phyloP scores from a whole-genome alignment of 37 sponge, comb jelly and placozoan species.

The Crambe crambe region DNA sequence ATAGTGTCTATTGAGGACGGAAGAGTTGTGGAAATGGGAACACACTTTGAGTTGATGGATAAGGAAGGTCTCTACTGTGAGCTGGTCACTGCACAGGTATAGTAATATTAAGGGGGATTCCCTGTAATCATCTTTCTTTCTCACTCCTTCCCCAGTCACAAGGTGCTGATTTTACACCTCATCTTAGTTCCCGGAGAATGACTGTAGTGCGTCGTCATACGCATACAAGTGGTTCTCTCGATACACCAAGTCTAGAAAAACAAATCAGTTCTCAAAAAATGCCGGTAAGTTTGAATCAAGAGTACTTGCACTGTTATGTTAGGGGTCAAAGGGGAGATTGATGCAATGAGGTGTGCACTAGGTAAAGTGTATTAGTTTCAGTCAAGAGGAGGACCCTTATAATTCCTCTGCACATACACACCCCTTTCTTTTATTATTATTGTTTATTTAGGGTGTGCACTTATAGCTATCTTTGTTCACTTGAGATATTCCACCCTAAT shows the following conservation, averaged over 20 bases:
- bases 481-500: too few relatives aligned
- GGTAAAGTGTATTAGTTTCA: too few relatives aligned
- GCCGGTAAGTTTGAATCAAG: neutral
- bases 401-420: too few relatives aligned
- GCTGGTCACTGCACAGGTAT: conserved; percentile 81
- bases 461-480: too few relatives aligned
- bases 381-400: too few relatives aligned
- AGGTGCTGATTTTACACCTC: neutral
- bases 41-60: conserved; percentile 74
- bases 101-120: neutral
- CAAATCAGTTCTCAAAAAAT: neutral
- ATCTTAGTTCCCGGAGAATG: neutral
- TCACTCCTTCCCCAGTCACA: conserved; percentile 11
- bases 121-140: neutral
- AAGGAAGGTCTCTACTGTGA: conserved; percentile 83
- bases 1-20: conserved; percentile 71
- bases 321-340: too few relatives aligned
- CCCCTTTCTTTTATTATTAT: too few relatives aligned
- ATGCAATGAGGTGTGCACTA: too few relatives aligned
- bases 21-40: conserved; percentile 70
- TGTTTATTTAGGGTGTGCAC: too few relatives aligned
- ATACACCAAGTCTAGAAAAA: neutral
- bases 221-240: too few relatives aligned
- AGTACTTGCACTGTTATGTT: too few relatives aligned
- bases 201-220: too few relatives aligned